Conservation (phyloP, 2,797 vertebrate genomes). For the Champsocephalus esox region DNA sequence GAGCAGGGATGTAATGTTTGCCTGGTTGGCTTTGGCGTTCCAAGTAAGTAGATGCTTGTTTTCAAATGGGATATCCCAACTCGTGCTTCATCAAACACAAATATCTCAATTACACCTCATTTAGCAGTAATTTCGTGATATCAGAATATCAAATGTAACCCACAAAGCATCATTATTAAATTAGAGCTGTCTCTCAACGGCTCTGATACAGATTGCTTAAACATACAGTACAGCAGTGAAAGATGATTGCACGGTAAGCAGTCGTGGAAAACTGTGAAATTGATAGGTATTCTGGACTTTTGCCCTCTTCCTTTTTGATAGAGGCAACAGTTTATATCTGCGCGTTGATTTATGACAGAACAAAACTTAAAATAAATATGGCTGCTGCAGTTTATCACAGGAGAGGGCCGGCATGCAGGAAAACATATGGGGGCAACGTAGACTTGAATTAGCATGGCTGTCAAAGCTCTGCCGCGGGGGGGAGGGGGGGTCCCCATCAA, state of each 20-base stretch:
- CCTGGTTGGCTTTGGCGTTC: conserved; percentile 69
- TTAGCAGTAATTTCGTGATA: conserved; percentile 56
- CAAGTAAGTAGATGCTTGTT: conserved; percentile 65
- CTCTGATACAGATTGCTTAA: conserved; percentile 7
- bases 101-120: conserved; percentile 66
- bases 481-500: conserved; percentile 56
- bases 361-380: conserved; percentile 52
- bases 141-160: conserved; percentile 59
- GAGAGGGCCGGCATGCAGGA: conserved; percentile 33
- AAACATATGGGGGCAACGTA: conserved; percentile 54
- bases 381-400: conserved; percentile 53
- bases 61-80: conserved; percentile 67
- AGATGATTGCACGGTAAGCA: conserved; percentile 23
- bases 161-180: conserved; percentile 47
- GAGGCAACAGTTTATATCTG: conserved; percentile 36
- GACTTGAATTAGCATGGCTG: conserved; percentile 80
- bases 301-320: conserved; percentile 4
- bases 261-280: conserved; percentile 1
- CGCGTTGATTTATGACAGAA: conserved; percentile 40
- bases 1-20: conserved; percentile 77
- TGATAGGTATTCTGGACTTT: conserved; percentile 18
- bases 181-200: conserved; percentile 46
- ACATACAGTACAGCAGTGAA: not conserved
- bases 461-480: conserved; percentile 68
- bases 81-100: conserved; percentile 61